phyloP scores from a whole-genome alignment of 2,113 vertebrate species.

The Felis chaus region DNA sequence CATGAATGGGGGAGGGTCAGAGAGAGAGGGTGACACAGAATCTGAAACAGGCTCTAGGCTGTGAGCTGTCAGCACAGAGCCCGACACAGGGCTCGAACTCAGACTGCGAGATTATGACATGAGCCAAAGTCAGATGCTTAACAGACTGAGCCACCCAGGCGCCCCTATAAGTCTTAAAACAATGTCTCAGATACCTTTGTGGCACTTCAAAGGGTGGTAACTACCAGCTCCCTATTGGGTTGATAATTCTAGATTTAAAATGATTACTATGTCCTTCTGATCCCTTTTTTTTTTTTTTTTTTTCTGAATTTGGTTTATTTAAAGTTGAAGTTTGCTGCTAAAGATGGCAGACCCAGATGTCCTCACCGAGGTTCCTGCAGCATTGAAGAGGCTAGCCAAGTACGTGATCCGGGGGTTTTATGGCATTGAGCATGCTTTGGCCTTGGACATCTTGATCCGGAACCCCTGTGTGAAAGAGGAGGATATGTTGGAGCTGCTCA shows the following conservation, averaged over 20 bases:
- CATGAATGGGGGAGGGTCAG: too few relatives aligned
- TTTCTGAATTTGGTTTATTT: conserved; percentile 71
- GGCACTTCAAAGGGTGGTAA: neutral
- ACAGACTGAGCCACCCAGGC: too few relatives aligned
- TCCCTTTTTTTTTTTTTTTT: conserved; percentile 13
- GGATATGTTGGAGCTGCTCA: conserved; percentile 98
- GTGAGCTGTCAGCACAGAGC: too few relatives aligned
- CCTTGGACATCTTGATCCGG: conserved; percentile 97
- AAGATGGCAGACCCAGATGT: conserved; percentile 96
- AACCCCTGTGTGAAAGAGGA: conserved; percentile 98
- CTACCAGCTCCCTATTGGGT: neutral
- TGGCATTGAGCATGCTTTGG: conserved; percentile 95
- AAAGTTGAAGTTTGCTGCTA: conserved; percentile 70
- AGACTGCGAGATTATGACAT: too few relatives aligned
- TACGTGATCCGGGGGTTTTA: conserved; percentile 98
- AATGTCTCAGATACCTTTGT: neutral
- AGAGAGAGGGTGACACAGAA: too few relatives aligned
- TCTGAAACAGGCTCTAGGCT: too few relatives aligned
- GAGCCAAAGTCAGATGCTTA: too few relatives aligned
- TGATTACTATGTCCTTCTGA: conserved; percentile 19
- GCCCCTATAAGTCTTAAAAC: neutral
- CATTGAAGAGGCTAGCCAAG: conserved; percentile 96
- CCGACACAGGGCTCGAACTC: too few relatives aligned
- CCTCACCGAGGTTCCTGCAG: conserved; percentile 95
- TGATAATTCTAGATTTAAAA: conserved; percentile 58